Base-by-base conservation (phyloP, 2,888 invertebrate species). In the Seira ritae region DNA sequence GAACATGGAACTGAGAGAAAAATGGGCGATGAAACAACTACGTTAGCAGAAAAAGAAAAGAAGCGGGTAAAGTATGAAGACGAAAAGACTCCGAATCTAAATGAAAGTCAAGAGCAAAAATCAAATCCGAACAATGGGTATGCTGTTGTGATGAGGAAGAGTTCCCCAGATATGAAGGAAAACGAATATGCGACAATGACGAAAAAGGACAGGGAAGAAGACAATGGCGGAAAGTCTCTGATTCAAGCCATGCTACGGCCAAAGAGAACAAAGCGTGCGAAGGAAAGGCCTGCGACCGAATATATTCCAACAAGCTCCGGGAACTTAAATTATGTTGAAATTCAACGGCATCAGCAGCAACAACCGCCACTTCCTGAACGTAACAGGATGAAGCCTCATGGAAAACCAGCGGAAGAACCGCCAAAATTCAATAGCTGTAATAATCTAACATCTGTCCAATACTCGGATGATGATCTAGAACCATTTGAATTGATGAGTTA, bases 351-450 rank as follows among this genome's bases (percentile, higher is more conserved):
- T 4, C 55, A 55, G 15, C n/a, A 55, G 17, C 17, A 12, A 12
- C 55, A 55, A 55, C 55, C 55, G 1, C 55, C 55, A 17, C 55
- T 55, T 55, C 55, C 55, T 1, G 55, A 55, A 55, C 3, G 55
- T 1, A 55, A 55, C 12, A 55, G 12, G 12, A 3, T 55, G 55
- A 31, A 31, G 31, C 3, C 6, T 3, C 6, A 12, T 3, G 17
- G 1, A 15, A 55, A 55, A 12, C 55, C 42, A 10, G 15, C 8
- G 20, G 55, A 71, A 0, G 80, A 80, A 20, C 24, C 73, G 6
- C n/a, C 67, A n/a, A 84, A 84, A 67, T 84, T 78, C 17, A 73
- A 73, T 66, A 85, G 85, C 23, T 81, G 75, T 24, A 85, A 82
- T 31, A 83, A 85, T 46, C 66, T 85, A 2, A 50, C 70, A 19